phyloP scores from a whole-genome alignment of 1,140 invertebrate species.

The Drosophila pruinosa region DNA sequence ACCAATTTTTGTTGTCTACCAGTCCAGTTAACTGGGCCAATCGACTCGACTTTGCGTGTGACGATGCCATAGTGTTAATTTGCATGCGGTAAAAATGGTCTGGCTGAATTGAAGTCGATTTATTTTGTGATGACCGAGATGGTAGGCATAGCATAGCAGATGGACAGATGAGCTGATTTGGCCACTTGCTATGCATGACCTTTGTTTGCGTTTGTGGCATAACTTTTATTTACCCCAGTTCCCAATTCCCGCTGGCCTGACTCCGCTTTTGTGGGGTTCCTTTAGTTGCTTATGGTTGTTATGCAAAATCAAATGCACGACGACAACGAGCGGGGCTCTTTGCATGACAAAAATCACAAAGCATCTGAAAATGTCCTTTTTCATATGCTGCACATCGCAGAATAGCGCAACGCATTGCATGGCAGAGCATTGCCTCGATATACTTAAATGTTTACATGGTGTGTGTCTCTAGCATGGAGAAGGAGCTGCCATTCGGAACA shows the following conservation, averaged over 20 bases:
- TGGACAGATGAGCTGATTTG: conserved; percentile 21
- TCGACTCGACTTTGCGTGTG: neutral
- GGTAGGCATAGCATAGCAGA: too few species aligned
- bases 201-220: conserved; percentile 64
- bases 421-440: conserved; percentile 40
- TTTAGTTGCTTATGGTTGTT: conserved; percentile 51
- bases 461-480: conserved; percentile 48
- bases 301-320: conserved; percentile 34
- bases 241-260: neutral
- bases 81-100: conserved; percentile 42
- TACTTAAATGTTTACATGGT: conserved; percentile 73
- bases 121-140: conserved; percentile 36
- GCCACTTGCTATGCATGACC: conserved; percentile 67
- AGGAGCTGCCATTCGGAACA: conserved; percentile 5
- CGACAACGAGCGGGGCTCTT: neutral
- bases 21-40: neutral
- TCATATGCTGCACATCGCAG: conserved; percentile 73
- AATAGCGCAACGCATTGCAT: conserved; percentile 37
- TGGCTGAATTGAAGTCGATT: conserved; percentile 40
- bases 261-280: conserved; percentile 29
- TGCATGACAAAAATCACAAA: conserved; percentile 75
- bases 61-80: conserved; percentile 54
- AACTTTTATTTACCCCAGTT: conserved; percentile 59
- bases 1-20: neutral
- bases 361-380: conserved; percentile 68